These are phyloP conservation scores for Agelas oroides DNA, from an alignment of 37 sponge, comb jelly and placozoan species.

Conservation along the genomic window DNA sequence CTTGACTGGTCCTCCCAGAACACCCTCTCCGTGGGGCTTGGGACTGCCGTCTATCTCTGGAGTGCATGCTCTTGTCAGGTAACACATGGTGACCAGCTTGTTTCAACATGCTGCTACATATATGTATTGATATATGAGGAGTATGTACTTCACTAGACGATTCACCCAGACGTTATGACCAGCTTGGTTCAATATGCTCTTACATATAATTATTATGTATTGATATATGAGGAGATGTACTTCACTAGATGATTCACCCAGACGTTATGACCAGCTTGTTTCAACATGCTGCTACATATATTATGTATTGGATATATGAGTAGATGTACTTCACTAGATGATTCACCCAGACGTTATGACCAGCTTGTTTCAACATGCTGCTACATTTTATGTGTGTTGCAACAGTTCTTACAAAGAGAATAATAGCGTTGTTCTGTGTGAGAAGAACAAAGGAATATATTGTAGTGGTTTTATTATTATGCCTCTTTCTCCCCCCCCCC, in stretches of 20 bases:
- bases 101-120: neutral
- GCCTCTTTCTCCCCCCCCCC: neutral
- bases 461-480: no score
- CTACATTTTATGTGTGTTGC: no score
- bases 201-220: no score
- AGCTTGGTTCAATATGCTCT: no score
- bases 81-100: neutral
- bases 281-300: neutral
- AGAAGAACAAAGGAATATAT: no score
- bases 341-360: no score
- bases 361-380: no score
- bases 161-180: no score
- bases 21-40: conserved; percentile 89
- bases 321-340: neutral
- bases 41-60: conserved; percentile 93
- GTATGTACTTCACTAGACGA: neutral
- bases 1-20: conserved; percentile 96
- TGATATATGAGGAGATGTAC: no score
- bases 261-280: neutral
- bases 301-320: neutral
- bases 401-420: no score
- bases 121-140: neutral
- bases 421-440: no score
- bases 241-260: no score
- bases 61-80: conserved; percentile 91